Evolutionary conservation across 2,888 invertebrate genomes (phyloP).

Genomic region (Nymphalis urticae): DNA sequence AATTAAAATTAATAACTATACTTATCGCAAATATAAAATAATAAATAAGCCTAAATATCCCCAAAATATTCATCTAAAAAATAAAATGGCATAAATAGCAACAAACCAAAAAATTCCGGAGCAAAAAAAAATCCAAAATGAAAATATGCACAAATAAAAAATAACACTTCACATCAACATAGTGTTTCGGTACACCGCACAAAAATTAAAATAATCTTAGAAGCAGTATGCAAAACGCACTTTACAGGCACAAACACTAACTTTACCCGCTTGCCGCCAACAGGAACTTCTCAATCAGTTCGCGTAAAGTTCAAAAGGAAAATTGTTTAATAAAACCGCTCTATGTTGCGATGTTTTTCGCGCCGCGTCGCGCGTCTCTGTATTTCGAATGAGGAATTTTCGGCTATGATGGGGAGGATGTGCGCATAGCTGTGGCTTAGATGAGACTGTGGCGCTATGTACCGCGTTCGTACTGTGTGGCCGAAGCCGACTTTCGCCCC

Average conservation of each 20-base stretch:
- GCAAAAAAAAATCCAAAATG: constrained; percentile 76
- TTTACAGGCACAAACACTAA: constrained; percentile 73
- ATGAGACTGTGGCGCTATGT: constrained; percentile 76
- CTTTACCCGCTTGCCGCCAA: constrained; percentile 78
- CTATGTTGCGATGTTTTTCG: constrained; percentile 57
- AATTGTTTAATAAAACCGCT: constrained; percentile 52
- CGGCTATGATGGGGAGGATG: constrained; percentile 80
- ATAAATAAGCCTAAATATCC: constrained; percentile 30
- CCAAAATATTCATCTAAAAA: constrained; percentile 40
- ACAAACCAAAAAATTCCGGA: constrained; percentile 77
- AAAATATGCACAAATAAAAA: constrained; percentile 75
- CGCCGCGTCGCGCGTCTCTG: constrained; percentile 71
- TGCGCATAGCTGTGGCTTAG: constrained; percentile 80
- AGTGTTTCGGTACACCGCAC: constrained; percentile 72
- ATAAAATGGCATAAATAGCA: constrained; percentile 52
- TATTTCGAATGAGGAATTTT: constrained; percentile 66
- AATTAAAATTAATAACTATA: too few species aligned
- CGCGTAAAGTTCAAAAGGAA: constrained; percentile 49
- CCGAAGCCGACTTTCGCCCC: constrained; percentile 78
- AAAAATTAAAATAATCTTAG: constrained; percentile 63
- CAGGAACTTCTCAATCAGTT: constrained; percentile 57
- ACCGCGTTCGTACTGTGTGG: constrained; percentile 71
- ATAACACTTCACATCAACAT: constrained; percentile 73
- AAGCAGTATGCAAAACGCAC: constrained; percentile 72
- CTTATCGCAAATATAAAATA: constrained; percentile 13